Base-by-base conservation (phyloP, 1,140 invertebrate genomes). In the Druon quercuslanigerum region DNA sequence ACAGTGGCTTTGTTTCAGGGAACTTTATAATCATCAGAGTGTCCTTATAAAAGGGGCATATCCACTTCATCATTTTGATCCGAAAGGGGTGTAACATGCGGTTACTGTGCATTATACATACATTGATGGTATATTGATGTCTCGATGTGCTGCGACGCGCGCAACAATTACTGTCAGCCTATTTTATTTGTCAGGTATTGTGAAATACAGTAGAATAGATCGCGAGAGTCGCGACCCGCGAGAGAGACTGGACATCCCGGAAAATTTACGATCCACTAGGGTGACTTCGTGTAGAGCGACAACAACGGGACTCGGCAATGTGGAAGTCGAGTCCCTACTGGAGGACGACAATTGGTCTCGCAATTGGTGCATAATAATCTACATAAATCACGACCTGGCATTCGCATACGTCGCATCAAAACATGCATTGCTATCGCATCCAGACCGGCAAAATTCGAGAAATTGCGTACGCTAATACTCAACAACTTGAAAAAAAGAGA, bases 281-380 rank as follows among this genome's bases (percentile, higher is more conserved):
- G 56, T 72, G 74, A 20, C 52, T 71, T 57, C 60, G n/a, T 54
- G 51, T 60, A 46, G 60, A 70, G 46, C 12, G 51, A 75, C 79
- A 79, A 83, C 76, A 75, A 80, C 79, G 74, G 51, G 50, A 40
- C 77, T 19, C 60, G 76, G 70, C 52, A 74, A 76, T 78, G 71
- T 70, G 72, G 73, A 76, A 73, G 74, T 71, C 77, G 73, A 83
- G 77, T 79, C 77, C 77, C 77, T 72, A 74, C 77, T 76, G 71
- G 72, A 78, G 72, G 50, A 77, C 71, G 77, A 78, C 75, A 82
- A 84, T 80, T 25, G 20, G 20, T 25, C 20, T 25, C 20, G 20
- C 20, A 25, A 25, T 25, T 76, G 81, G 79, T 78, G 82, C 81
- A 83, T 87, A 85, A 87, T 86, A 81, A 87, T 84, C 81, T 78